Evolutionary conservation across 2,888 invertebrate species (phyloP).

Genomic region (Caenorhabditis uteleia): DNA sequence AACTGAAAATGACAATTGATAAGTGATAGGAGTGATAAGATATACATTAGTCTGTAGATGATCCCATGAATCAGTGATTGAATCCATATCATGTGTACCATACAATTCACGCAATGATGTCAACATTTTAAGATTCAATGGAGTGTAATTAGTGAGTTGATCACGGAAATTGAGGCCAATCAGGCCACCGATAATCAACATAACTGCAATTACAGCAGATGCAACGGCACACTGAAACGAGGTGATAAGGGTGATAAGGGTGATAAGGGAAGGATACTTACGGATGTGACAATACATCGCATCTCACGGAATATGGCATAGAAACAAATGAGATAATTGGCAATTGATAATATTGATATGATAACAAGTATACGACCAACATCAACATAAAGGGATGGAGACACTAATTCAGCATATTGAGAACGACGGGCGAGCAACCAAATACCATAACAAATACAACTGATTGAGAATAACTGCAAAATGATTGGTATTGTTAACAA

Average conservation of each 20-base stretch:
- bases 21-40: constrained; percentile 2
- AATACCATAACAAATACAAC: constrained; percentile 61
- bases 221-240: constrained; percentile 66
- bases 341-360: constrained; percentile 49
- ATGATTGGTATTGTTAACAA: neutral
- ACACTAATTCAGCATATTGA: constrained; percentile 65
- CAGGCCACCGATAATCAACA: constrained; percentile 66
- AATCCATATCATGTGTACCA: constrained; percentile 61
- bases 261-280: constrained; percentile 13
- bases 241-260: too few relatives aligned
- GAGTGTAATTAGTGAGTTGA: constrained; percentile 60
- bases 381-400: constrained; percentile 67
- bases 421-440: constrained; percentile 63
- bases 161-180: constrained; percentile 68
- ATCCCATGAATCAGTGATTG: constrained; percentile 67
- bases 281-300: constrained; percentile 66
- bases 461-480: constrained; percentile 58
- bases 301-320: constrained; percentile 63
- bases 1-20: too few relatives aligned
- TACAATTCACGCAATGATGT: constrained; percentile 67
- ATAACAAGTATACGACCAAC: constrained; percentile 57
- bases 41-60: constrained; percentile 63
- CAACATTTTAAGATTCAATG: constrained; percentile 67
- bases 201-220: constrained; percentile 62
- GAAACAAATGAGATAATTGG: constrained; percentile 55